Base-by-base conservation (phyloP, 2,113 vertebrate genomes). In the Corythornis cristatus region DNA sequence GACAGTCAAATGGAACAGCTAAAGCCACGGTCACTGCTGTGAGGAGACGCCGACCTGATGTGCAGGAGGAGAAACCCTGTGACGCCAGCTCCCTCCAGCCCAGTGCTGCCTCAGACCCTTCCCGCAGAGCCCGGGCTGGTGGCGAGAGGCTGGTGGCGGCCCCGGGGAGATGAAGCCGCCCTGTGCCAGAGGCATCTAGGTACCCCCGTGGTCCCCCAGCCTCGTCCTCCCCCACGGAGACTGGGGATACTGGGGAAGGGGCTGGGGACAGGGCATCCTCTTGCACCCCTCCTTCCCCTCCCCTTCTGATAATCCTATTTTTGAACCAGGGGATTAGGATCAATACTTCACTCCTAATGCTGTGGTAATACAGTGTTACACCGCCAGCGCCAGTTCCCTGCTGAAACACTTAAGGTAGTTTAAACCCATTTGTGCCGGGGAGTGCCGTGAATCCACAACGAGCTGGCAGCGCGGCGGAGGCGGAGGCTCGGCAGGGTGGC, bases 321-420 rank as follows among this genome's bases (percentile, higher is more conserved):
- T 89, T 89, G 96, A 94, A 86, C 79, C 93, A 83, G 92, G 87
- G 92, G 96, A 96, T 96, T 96, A 96, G 93, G 93, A 95, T 96
- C 92, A 45, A 95, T 95, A 90, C 95, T 86, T 88, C 90, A 60
- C 93, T 95, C 95, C 92, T 95, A 93, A 96, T 92, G 93, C 93
- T 89, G 93, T 5, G 89, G 95, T 96, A 95, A 94, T 90, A 42
- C 95, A 90, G 95, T 40, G 93, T 94, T 86, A 75, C 93, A 88
- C 95, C 72, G 93, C 92, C 90, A 90, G 95, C 92, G 93, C 96
- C 95, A 72, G 88, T 93, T 94, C 95, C 95, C 96, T 56, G 95
- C 96, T 95, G 96, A 92, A 96, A 93, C 95, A 95, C 95, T 96
- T 96, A 95, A 92, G 94, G 96, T 70, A 76, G 95, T 96, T 96